Evolutionary conservation across 2,113 vertebrate genomes (phyloP).

Genomic region (Anhinga rufa): DNA sequence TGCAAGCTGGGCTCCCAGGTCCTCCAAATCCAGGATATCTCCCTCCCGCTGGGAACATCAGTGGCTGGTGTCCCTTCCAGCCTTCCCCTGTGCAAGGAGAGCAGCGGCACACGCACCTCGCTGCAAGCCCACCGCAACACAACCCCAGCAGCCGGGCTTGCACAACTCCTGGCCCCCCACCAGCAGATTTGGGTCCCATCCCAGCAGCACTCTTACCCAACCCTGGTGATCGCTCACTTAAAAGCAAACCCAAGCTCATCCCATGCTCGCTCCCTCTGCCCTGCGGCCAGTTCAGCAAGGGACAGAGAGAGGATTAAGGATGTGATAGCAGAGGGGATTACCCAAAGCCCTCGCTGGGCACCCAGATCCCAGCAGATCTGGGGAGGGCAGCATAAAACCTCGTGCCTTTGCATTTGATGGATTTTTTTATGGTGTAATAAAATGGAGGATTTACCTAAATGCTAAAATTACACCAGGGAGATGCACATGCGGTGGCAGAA

Average conservation of each 20-base stretch:
- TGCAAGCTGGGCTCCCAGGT: rapidly evolving
- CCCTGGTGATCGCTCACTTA: not conserved
- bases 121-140: not conserved
- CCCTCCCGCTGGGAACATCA: not conserved
- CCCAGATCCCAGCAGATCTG: not conserved
- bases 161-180: not conserved
- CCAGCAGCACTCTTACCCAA: not conserved
- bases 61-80: not conserved
- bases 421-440: not conserved
- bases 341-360: not conserved
- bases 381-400: not conserved
- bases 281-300: not conserved
- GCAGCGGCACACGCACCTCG: rapidly evolving
- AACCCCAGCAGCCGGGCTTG: not conserved
- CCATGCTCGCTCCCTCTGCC: not conserved
- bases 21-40: not conserved
- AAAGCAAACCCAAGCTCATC: not conserved
- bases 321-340: not conserved
- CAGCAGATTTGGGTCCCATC: not conserved
- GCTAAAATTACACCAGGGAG: not conserved
- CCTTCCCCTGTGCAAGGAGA: not conserved
- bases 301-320: not conserved
- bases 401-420: not conserved
- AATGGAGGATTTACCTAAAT: not conserved
- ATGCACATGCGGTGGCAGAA: rapidly evolving